phyloP scores from a whole-genome alignment of 2,797 vertebrate genomes.

The Gambusia yucatana region DNA sequence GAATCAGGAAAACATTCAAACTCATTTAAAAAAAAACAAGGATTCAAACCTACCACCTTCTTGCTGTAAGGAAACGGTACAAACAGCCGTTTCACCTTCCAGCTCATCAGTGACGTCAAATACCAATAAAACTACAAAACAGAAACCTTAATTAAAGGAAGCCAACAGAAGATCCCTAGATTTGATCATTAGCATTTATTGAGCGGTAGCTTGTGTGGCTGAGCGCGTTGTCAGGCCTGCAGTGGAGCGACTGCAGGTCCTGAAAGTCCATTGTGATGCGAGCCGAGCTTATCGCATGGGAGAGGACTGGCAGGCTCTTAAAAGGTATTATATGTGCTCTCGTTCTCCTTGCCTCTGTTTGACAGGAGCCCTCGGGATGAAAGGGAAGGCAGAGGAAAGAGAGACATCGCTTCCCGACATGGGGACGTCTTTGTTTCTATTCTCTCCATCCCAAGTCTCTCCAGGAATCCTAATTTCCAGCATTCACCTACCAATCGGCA shows the following conservation, averaged over 20 bases:
- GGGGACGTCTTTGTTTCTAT: constrained; percentile 84
- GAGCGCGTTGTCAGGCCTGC: constrained; percentile 76
- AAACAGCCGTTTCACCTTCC: neutral
- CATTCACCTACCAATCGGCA: constrained; percentile 82
- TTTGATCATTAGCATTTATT: constrained; percentile 69
- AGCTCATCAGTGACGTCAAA: neutral
- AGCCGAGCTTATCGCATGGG: constrained; percentile 83
- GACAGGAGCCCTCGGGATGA: constrained; percentile 80
- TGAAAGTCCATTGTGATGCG: constrained; percentile 80
- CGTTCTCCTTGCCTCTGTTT: constrained; percentile 79
- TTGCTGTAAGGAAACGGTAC: neutral
- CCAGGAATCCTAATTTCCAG: constrained; percentile 84
- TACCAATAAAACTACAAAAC: neutral
- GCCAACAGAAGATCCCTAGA: constrained; percentile 21
- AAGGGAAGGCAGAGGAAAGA: constrained; percentile 80
- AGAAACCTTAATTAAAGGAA: constrained; percentile 5
- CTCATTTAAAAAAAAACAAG: neutral
- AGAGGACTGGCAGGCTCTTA: constrained; percentile 83
- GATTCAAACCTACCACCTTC: neutral
- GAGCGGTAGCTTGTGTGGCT: constrained; percentile 60
- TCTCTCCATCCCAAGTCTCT: constrained; percentile 81
- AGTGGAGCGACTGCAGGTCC: constrained; percentile 78
- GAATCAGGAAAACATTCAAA: neutral
- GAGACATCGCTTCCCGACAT: constrained; percentile 83
- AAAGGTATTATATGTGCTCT: constrained; percentile 83